Evolutionary conservation across 2,888 invertebrate species (phyloP), one percentile per base, ranked within the genome.

Genomic region (Ramazzottius varieornatus): DNA sequence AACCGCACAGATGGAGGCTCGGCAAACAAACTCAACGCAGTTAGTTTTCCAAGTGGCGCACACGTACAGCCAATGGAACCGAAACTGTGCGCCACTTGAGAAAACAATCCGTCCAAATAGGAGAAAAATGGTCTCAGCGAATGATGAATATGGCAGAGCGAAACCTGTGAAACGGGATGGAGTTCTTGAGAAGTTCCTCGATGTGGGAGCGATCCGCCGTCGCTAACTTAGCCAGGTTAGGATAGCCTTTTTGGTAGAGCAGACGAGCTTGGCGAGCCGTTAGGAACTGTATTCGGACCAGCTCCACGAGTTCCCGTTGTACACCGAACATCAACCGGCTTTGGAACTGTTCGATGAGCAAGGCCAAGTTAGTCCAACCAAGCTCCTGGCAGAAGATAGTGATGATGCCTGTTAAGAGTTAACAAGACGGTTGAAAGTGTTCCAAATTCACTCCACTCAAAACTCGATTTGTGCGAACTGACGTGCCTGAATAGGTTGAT

Each of bases 321-420:
- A 96, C 85, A 16, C 94, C 96, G 75, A 96, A 94, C 72, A 88
- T 88, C 54, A 98, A 80, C 24, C 96, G 83, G 71, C 86, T 85
- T 78, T 94, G 91, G 76, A 98, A 94, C 76, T 93, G 89, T 0
- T 86, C 83, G 54, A 98, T 82, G 46, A 98, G 79, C 69, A 90
- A 79, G 75, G 92, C 87, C 72, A 98, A 80, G 73, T 86, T 88
- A 69, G 82, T 82, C 94, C 96, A 98, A 32, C 92, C 89, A 16
- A 98, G 78, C 65, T 90, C 85, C 68, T 82, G 83, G 75, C 93
- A 91, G 78, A 98, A 96, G n/a, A 88, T 84, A 1, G 92, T 90
- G 1, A 96, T 88, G 86, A 94, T 94, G 66, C 92, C 93, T 86
- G 70, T 70, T 71, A 67, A 65, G 46, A 66, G 63, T 34, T 32